These are phyloP conservation scores for Tyrophagus putrescentiae DNA, from an alignment of 1,140 invertebrate species.

Conservation along the genomic window DNA sequence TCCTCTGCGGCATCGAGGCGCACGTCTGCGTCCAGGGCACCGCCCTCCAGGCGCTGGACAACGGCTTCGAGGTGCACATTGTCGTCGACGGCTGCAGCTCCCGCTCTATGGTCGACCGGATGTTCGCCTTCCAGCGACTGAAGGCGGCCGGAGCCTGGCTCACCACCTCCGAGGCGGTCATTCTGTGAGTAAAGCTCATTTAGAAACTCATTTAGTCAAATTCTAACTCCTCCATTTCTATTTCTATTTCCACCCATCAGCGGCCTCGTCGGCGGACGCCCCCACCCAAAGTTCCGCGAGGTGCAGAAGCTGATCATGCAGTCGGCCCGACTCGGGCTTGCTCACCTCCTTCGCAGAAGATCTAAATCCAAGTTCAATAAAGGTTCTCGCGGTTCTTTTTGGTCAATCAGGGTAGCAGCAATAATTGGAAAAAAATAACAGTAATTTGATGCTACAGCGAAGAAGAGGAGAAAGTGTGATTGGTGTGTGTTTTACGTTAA, in stretches of 20 bases:
- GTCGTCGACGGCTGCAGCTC: slow-evolving; percentile 71
- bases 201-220: not conserved
- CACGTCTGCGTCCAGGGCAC: slow-evolving; percentile 81
- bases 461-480: not conserved
- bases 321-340: slow-evolving; percentile 43
- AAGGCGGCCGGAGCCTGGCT: slow-evolving; percentile 35
- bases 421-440: not conserved
- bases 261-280: slow-evolving; percentile 39
- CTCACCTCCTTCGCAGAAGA: slow-evolving; percentile 23
- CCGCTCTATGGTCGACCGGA: slow-evolving; percentile 41
- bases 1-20: slow-evolving; percentile 73
- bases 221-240: not conserved
- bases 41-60: slow-evolving; percentile 56
- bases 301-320: slow-evolving; percentile 44
- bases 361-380: slow-evolving; percentile 5
- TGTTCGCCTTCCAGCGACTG: slow-evolving; percentile 41
- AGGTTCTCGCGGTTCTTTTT: not conserved
- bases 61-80: slow-evolving; percentile 56
- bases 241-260: slow-evolving; percentile 5
- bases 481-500: not conserved
- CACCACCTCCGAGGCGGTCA: slow-evolving; percentile 47
- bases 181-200: slow-evolving; percentile 33
- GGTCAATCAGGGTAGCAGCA: not conserved
- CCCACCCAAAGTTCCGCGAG: slow-evolving; percentile 46
- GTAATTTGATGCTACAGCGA: not conserved